Evolutionary conservation across 2,888 invertebrate genomes (phyloP).

Genomic region (Calameuta filiformis): DNA sequence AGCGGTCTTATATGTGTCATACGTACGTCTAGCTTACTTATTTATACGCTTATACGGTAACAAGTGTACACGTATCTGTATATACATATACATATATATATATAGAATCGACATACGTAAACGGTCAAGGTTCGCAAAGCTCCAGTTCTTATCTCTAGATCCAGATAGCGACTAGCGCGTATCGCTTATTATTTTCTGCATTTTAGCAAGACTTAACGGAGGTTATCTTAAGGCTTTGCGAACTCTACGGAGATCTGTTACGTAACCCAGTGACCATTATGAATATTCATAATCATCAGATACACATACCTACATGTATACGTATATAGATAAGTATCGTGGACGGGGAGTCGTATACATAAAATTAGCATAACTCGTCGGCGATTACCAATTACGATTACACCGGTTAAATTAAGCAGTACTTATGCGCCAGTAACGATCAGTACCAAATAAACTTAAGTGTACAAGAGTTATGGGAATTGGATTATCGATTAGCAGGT

Average conservation of each 20-base stretch:
- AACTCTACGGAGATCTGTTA: slow-evolving; percentile 20
- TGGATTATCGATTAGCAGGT: background rate
- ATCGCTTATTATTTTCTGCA: background rate
- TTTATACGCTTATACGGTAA: background rate
- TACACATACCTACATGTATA: background rate
- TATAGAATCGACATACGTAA: background rate
- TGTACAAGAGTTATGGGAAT: background rate
- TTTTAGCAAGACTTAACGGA: background rate
- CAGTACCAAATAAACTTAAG: background rate
- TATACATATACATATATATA: background rate
- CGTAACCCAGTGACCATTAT: slow-evolving; percentile 42
- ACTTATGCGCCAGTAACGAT: no score
- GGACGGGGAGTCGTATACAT: background rate
- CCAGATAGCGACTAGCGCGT: background rate
- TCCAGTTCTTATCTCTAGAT: background rate
- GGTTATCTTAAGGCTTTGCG: background rate
- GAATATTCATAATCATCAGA: slow-evolving; percentile 43
- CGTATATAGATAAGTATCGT: background rate
- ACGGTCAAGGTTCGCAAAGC: background rate
- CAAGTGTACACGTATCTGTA: background rate
- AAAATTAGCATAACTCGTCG: slow-evolving; percentile 51
- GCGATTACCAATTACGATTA: slow-evolving; percentile 31
- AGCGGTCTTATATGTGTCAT: background rate
- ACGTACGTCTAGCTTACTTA: background rate
- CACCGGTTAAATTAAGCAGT: no score